Evolutionary conservation across 2,113 vertebrate species (phyloP), one percentile per base, ranked within the genome.

Genomic region (Aleadryas rufinucha): DNA sequence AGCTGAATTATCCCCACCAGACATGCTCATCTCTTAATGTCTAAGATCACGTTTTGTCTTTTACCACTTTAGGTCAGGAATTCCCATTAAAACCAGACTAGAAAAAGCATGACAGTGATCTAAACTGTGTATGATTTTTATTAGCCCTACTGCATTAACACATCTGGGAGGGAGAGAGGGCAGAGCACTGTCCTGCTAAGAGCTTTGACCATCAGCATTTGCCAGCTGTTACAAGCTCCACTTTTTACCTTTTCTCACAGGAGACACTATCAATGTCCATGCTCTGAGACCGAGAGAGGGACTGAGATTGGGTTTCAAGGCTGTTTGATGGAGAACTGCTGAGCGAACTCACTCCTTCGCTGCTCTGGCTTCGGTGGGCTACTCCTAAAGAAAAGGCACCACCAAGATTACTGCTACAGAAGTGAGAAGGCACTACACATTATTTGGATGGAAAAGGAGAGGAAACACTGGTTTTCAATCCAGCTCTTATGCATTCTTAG

Each of bases 281-380:
- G 98, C 99, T 99, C 98, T 99, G 99, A 37, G 99, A 99, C 54
- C 99, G 98, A 45, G 99, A 99, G 81, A 99, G 98, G 93, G 99
- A 99, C 97, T 99, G 99, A 91, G 99, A 99, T 60, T 99, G 99
- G 19, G 99, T 99, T 98, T 99, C 99, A 85, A 99, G 99, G 98
- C 99, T 99, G 98, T 99, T 99, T 61, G 99, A 99, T 45, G 99
- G 99, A 30, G 99, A 99, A 97, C 99, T 99, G 98, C 99, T 99
- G 92, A 99, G 99, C 68, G 99, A 99, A 97, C 99, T 99, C 97
- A 99, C 99, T 49, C 99, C 99, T 97, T 99, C 99, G 10, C 99
- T 99, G 98, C 99, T 99, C 98, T 99, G 99, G 98, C 99, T 99
- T 82, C 99, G 98, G 95, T 99, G 99, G 54, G 98, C 98, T 93